phyloP scores from a whole-genome alignment of 1,140 invertebrate species.

The Formica selysi region DNA sequence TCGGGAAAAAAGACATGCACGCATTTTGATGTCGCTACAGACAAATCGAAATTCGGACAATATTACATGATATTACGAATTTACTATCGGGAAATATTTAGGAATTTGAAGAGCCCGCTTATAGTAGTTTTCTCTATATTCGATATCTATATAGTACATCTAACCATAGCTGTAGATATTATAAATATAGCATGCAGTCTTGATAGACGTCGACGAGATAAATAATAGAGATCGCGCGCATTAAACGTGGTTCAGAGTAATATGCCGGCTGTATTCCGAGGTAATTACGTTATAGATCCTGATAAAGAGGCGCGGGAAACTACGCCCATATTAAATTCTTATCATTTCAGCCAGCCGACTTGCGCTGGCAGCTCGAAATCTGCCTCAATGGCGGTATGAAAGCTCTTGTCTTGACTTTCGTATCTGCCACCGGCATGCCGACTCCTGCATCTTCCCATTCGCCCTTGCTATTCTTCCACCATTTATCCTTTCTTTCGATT shows the following conservation, averaged over 20 bases:
- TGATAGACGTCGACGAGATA: neutral
- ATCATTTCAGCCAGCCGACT: constrained; percentile 70
- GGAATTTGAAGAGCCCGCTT: neutral
- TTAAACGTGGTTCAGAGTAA: constrained; percentile 24
- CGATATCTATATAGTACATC: neutral
- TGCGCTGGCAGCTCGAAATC: constrained; percentile 56
- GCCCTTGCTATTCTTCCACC: constrained; percentile 49
- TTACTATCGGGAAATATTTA: neutral
- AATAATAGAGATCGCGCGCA: constrained; percentile 28
- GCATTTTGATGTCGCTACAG: constrained; percentile 20
- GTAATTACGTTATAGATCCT: constrained; percentile 47
- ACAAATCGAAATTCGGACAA: constrained; percentile 14
- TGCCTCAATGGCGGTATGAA: constrained; percentile 53
- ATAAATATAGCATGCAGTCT: neutral
- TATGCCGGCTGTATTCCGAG: constrained; percentile 24
- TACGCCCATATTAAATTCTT: constrained; percentile 74
- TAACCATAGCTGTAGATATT: neutral
- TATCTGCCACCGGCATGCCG: constrained; percentile 59
- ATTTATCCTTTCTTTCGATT: constrained; percentile 66
- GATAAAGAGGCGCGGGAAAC: constrained; percentile 42
- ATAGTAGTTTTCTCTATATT: neutral
- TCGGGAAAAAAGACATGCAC: neutral
- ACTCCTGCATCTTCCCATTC: constrained; percentile 48
- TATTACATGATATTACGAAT: neutral
- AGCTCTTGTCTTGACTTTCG: constrained; percentile 59